Conservation (phyloP, 2,797 vertebrate species). For the Epinephelus coioides region DNA sequence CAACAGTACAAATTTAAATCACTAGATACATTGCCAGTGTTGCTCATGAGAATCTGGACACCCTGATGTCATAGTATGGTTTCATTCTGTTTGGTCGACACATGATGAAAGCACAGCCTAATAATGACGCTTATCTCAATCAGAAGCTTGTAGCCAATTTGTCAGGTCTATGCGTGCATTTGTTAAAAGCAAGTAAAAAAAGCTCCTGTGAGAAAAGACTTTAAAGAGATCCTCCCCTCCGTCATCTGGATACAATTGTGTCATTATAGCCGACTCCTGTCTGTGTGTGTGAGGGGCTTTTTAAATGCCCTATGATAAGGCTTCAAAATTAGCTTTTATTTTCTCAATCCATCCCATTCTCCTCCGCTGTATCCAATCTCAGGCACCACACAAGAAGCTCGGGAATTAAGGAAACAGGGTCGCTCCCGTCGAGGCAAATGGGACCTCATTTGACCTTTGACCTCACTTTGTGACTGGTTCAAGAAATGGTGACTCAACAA, state of each 20-base stretch:
- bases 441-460: conserved; percentile 71
- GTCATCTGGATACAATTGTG: conserved; percentile 85
- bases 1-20: not conserved
- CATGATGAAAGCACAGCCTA: conserved; percentile 56
- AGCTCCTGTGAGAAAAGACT: conserved; percentile 51
- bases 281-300: conserved; percentile 57
- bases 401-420: conserved; percentile 63
- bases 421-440: conserved; percentile 14
- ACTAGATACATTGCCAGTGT: not conserved
- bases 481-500: conserved; percentile 67
- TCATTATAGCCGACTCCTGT: conserved; percentile 75
- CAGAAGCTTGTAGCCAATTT: conserved; percentile 49
- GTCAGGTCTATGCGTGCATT: conserved; percentile 44
- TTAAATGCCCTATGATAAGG: conserved; percentile 69
- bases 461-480: conserved; percentile 57
- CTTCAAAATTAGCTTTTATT: conserved; percentile 61
- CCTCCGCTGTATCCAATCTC: conserved; percentile 34
- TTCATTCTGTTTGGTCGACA: conserved; percentile 23
- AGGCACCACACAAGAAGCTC: conserved; percentile 78
- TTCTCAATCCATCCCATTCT: conserved; percentile 40
- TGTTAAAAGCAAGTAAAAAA: conserved; percentile 29
- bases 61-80: not conserved
- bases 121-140: conserved; percentile 62
- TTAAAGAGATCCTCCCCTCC: conserved; percentile 48
- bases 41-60: not conserved